These are phyloP conservation scores for Drosophila pectinifera DNA, from an alignment of 1,140 invertebrate species.

Conservation along the genomic window DNA sequence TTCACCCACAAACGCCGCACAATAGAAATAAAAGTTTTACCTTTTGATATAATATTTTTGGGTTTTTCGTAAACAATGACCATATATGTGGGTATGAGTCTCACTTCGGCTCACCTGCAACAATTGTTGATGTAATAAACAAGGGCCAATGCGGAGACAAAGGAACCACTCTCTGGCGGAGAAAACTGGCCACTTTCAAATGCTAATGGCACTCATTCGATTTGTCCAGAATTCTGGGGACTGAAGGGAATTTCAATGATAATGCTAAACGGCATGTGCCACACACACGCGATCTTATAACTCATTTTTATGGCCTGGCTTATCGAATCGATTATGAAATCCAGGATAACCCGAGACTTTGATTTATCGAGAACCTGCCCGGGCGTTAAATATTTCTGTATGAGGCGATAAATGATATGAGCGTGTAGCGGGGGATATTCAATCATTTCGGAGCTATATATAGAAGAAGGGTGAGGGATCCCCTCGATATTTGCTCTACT, in stretches of 20 bases:
- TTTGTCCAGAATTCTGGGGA: background rate
- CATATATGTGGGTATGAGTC: slow-evolving; percentile 24
- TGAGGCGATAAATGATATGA: too few species aligned
- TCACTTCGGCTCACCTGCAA: slow-evolving; percentile 62
- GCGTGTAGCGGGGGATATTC: slow-evolving; percentile 19
- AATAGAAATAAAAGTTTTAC: slow-evolving; percentile 67
- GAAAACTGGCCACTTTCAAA: slow-evolving; percentile 53
- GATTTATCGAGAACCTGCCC: slow-evolving; percentile 61
- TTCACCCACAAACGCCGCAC: slow-evolving; percentile 67
- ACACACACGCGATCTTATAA: slow-evolving; percentile 48
- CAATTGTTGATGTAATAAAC: slow-evolving; percentile 67
- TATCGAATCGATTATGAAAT: slow-evolving; percentile 62
- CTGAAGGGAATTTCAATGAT: slow-evolving; percentile 18
- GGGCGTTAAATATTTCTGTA: slow-evolving; percentile 48
- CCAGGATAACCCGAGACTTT: slow-evolving; percentile 39
- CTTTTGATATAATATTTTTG: slow-evolving; percentile 64
- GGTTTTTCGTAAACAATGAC: slow-evolving; percentile 52
- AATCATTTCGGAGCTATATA: slow-evolving; percentile 22
- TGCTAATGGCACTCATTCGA: slow-evolving; percentile 41
- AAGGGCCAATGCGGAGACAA: slow-evolving; percentile 28
- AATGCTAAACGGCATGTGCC: slow-evolving; percentile 49
- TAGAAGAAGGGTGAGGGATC: slow-evolving; percentile 2
- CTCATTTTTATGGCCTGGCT: slow-evolving; percentile 66
- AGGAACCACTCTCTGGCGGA: slow-evolving; percentile 24
- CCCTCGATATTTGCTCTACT: slow-evolving; percentile 26